A percentile compares a stretch with the other conserved stretches of the same genome.
phyloP scores from a whole-genome alignment of 2,888 invertebrate genomes.

The Hydraecia micacea region DNA sequence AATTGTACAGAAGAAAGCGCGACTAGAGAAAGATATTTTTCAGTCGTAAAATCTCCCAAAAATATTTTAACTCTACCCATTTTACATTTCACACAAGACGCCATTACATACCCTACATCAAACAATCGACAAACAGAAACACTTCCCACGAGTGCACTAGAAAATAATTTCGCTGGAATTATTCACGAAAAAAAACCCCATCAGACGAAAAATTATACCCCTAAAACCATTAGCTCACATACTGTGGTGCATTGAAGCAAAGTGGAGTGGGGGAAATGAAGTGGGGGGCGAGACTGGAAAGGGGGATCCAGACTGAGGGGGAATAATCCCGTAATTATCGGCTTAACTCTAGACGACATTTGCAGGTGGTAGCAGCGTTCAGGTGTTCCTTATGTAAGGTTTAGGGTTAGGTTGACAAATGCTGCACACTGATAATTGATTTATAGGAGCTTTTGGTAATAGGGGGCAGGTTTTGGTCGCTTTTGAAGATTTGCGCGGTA shows the following conservation, averaged over 20 bases:
- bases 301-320: constrained; percentile 73
- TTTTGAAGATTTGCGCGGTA: constrained; percentile 56
- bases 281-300: constrained; percentile 74
- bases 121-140: constrained; percentile 71
- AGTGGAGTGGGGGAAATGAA: constrained; percentile 79
- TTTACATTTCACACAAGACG: constrained; percentile 27
- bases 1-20: background rate
- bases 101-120: constrained; percentile 64
- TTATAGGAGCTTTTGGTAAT: constrained; percentile 76
- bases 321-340: constrained; percentile 89
- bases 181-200: constrained; percentile 80
- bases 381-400: constrained; percentile 74
- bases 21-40: background rate
- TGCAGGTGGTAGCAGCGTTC: constrained; percentile 84
- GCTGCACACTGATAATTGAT: constrained; percentile 80
- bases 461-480: constrained; percentile 65
- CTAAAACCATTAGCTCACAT: constrained; percentile 87
- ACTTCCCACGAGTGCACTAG: constrained; percentile 68
- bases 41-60: background rate
- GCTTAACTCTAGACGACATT: constrained; percentile 89
- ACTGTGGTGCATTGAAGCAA: constrained; percentile 85
- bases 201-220: constrained; percentile 86
- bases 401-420: constrained; percentile 80
- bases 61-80: background rate
- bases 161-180: constrained; percentile 78